Conservation (phyloP, 2,797 vertebrate genomes). For the Acipenser oxyrinchus region DNA sequence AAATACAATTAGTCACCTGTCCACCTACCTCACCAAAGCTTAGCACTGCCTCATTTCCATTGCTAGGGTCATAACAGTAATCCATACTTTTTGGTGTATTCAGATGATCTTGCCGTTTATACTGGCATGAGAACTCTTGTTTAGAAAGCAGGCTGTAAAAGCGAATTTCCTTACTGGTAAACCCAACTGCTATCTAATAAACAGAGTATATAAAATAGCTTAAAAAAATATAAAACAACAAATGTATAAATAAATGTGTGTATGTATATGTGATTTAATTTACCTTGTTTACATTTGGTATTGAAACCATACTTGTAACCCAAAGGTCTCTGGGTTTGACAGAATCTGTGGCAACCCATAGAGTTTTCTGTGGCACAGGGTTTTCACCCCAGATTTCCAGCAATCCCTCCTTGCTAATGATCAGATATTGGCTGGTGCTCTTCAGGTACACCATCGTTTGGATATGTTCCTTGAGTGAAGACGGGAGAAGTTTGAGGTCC, state of each 20-base stretch:
- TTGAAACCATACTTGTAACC: constrained; percentile 66
- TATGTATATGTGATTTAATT: not conserved
- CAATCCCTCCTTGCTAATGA: constrained; percentile 64
- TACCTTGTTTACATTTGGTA: constrained; percentile 74
- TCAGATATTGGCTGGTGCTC: constrained; percentile 60
- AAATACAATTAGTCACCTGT: constrained; percentile 43
- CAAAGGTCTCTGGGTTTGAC: constrained; percentile 67
- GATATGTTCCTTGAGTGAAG: constrained; percentile 62
- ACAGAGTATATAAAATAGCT: not conserved
- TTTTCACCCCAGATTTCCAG: constrained; percentile 61
- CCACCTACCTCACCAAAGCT: constrained; percentile 67
- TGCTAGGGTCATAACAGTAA: constrained; percentile 60
- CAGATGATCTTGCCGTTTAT: constrained; percentile 60
- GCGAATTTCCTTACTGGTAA: constrained; percentile 70
- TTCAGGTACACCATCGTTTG: constrained; percentile 66
- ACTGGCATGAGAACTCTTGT: constrained; percentile 60
- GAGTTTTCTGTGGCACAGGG: constrained; percentile 54
- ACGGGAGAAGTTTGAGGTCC: constrained; percentile 50
- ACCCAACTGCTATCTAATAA: constrained; percentile 62
- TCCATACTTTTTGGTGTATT: constrained; percentile 58
- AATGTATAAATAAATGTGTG: not conserved
- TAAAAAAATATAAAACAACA: not conserved
- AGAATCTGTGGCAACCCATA: constrained; percentile 58
- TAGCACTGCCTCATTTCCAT: constrained; percentile 58
- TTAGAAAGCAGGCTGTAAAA: constrained; percentile 67